Percentiles rank a stretch among this genome's conserved stretches.
Evolutionary conservation across 2,113 vertebrate species (phyloP).

Genomic region (Pithys albifrons): DNA sequence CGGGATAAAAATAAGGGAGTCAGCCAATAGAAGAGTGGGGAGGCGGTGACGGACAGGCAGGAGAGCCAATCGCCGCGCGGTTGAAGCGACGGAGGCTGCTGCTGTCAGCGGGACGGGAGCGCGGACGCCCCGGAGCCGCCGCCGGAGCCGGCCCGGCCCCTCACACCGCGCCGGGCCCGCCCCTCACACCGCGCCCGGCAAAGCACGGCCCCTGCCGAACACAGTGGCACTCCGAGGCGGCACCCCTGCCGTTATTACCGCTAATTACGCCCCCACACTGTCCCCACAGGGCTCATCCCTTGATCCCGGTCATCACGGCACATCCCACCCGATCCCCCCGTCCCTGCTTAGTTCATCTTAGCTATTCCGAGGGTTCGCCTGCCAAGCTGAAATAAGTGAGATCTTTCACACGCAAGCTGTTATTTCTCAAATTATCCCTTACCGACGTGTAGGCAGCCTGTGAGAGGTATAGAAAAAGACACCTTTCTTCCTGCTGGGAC

Average conservation of each 20-base stretch:
- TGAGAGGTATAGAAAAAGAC: neutral
- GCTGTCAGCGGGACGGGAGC: too few species aligned
- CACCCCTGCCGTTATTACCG: rapidly evolving
- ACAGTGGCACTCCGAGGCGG: rapidly evolving
- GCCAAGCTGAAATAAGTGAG: neutral
- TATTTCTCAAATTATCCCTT: neutral
- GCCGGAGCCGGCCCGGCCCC: too few species aligned
- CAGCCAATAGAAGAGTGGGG: neutral
- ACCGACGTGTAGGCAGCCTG: neutral
- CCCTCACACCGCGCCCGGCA: too few species aligned
- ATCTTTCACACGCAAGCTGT: neutral
- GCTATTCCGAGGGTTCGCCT: neutral
- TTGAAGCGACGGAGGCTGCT: rapidly evolving
- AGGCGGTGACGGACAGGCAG: rapidly evolving
- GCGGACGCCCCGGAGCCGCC: too few species aligned
- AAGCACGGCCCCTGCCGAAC: too few species aligned
- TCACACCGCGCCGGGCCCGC: too few species aligned
- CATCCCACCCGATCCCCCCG: neutral
- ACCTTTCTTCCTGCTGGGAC: neutral
- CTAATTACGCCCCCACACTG: rapidly evolving
- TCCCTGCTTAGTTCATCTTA: neutral
- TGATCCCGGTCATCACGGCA: neutral
- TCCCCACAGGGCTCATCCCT: neutral
- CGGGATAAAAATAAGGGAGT: neutral
- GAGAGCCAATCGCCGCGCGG: neutral